Evolutionary conservation across 2,888 invertebrate species (phyloP).

Genomic region (Mechanitis mazaeus): DNA sequence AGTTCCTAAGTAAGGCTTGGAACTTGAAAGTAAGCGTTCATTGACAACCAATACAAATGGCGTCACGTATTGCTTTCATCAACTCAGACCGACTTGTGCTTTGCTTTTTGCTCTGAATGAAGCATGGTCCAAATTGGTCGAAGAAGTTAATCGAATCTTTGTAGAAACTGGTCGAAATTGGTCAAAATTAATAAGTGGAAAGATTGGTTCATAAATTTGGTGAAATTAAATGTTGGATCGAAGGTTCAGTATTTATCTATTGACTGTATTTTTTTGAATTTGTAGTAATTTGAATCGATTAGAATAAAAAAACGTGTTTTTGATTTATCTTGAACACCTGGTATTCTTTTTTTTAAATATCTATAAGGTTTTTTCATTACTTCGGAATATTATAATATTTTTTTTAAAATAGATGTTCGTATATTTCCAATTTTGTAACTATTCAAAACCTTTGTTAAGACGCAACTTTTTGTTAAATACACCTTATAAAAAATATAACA

Average conservation of each 20-base stretch:
- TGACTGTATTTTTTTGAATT: no score
- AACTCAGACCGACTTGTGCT: slow-evolving; percentile 39
- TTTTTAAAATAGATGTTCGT: no score
- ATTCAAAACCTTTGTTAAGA: slow-evolving; percentile 2
- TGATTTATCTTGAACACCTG: no score
- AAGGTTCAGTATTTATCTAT: no score
- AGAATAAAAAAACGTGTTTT: no score
- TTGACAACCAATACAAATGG: slow-evolving; percentile 40
- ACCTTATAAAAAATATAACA: neutral
- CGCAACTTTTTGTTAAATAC: slow-evolving; percentile 4
- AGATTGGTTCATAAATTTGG: no score
- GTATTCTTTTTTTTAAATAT: no score
- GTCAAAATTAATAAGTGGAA: neutral
- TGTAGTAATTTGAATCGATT: no score
- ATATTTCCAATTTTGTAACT: neutral
- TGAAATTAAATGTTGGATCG: no score
- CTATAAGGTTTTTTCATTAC: no score
- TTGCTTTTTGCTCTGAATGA: slow-evolving; percentile 11
- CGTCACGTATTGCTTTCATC: slow-evolving; percentile 55
- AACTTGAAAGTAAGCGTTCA: slow-evolving; percentile 32
- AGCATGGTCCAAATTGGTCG: neutral
- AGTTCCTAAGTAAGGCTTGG: slow-evolving; percentile 2
- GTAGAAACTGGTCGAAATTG: neutral
- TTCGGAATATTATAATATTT: no score
- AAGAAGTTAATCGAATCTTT: neutral